Evolutionary conservation across 64 coral and sea anemone species (phyloP).

Genomic region (Montipora cactus): DNA sequence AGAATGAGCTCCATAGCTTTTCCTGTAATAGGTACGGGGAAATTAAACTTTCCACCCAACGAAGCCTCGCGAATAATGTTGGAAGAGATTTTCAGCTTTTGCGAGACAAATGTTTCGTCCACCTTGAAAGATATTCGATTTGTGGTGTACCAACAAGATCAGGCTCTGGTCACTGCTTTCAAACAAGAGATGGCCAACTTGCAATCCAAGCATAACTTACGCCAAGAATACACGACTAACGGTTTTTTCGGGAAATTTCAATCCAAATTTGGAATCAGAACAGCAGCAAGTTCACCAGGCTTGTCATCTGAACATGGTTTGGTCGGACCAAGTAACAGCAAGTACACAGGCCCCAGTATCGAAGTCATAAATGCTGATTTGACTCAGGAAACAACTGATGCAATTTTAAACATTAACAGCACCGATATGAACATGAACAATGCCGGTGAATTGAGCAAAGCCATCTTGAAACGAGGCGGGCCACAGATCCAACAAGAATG

Average conservation of each 20-base stretch:
- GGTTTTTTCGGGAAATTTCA: neutral
- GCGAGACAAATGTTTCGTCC: neutral
- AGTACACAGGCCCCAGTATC: neutral
- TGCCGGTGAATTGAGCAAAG: conserved; percentile 79
- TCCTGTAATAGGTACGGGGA: conserved; percentile 78
- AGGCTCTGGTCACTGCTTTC: conserved; percentile 29
- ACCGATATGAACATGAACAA: conserved; percentile 75
- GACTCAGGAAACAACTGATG: conserved; percentile 67
- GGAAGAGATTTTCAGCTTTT: conserved; percentile 47
- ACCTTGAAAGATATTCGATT: conserved; percentile 63
- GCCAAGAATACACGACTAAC: too few relatives aligned
- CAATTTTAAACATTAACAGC: conserved; percentile 80
- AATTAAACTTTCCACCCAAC: conserved; percentile 44
- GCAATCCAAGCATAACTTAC: neutral
- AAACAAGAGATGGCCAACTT: conserved; percentile 47
- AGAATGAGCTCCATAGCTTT: conserved; percentile 73
- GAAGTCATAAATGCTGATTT: conserved; percentile 72
- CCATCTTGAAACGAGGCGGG: conserved; percentile 39
- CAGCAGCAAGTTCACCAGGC: neutral
- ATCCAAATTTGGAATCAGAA: conserved; percentile 1
- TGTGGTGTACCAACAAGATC: conserved; percentile 68
- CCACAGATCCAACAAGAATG: conserved; percentile 66
- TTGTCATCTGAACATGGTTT: too few relatives aligned
- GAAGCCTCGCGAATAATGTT: conserved; percentile 57
- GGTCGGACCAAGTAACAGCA: neutral